Percentiles rank a stretch among this genome's conserved stretches.
phyloP scores from a whole-genome alignment of 2,888 invertebrate genomes.

The Prenolepis imparis region DNA sequence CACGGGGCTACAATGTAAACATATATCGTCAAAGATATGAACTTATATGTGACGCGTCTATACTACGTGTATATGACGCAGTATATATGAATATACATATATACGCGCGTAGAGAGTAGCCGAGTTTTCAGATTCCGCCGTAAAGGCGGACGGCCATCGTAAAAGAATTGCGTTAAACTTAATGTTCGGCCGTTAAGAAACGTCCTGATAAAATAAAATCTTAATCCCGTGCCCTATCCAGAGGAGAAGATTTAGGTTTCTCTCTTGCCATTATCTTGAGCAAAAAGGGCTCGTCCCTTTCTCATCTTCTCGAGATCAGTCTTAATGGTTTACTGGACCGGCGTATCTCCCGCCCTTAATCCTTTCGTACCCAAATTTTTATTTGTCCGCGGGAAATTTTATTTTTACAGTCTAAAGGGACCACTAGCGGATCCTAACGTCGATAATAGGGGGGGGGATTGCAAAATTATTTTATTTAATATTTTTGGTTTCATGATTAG shows the following conservation, averaged over 20 bases:
- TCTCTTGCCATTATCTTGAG: slow-evolving; percentile 8
- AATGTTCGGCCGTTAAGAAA: slow-evolving; percentile 76
- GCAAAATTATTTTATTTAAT: too few species aligned
- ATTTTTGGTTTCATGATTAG: too few species aligned
- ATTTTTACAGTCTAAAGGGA: slow-evolving; percentile 10
- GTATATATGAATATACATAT: neutral
- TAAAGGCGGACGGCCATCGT: slow-evolving; percentile 73
- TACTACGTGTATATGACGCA: neutral
- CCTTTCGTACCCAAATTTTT: slow-evolving; percentile 48
- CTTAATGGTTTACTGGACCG: slow-evolving; percentile 66
- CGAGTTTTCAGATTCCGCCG: slow-evolving; percentile 74
- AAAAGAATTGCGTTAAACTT: slow-evolving; percentile 81
- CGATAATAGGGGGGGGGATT: too few species aligned
- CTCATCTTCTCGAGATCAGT: slow-evolving; percentile 44
- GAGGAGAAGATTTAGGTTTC: slow-evolving; percentile 77
- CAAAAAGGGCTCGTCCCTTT: neutral
- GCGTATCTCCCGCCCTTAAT: slow-evolving; percentile 61
- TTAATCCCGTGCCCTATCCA: slow-evolving; percentile 74
- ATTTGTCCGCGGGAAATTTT: slow-evolving; percentile 15
- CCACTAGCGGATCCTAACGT: too few species aligned
- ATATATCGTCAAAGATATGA: slow-evolving; percentile 46
- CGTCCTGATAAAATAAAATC: slow-evolving; percentile 82
- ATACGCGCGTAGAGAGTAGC: slow-evolving; percentile 8
- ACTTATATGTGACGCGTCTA: slow-evolving; percentile 26
- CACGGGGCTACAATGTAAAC: slow-evolving; percentile 54